These are phyloP conservation scores for Hypsopygia costalis DNA, from an alignment of 2,888 invertebrate genomes.

Conservation along the genomic window DNA sequence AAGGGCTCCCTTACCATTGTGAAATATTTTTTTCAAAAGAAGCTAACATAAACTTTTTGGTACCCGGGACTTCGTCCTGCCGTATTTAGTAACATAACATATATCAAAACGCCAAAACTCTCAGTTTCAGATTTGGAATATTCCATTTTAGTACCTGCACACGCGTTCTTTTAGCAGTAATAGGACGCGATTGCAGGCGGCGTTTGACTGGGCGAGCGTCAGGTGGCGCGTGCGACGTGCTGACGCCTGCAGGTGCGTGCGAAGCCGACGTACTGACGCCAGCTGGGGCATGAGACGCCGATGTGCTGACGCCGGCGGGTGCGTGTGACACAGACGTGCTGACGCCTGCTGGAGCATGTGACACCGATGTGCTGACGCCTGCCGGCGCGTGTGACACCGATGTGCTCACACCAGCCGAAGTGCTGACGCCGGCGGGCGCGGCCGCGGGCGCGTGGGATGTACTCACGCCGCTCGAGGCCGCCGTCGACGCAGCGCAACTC, in stretches of 20 bases:
- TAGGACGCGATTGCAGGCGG: slow-evolving; percentile 57
- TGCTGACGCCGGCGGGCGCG: slow-evolving; percentile 26
- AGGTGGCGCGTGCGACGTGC: slow-evolving; percentile 53
- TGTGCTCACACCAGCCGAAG: slow-evolving; percentile 32
- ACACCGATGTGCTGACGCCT: slow-evolving; percentile 32
- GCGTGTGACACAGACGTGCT: slow-evolving; percentile 30
- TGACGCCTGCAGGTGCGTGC: slow-evolving; percentile 36
- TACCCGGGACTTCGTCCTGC: too few relatives aligned
- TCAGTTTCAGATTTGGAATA: too few relatives aligned
- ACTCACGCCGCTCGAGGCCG: slow-evolving; percentile 18
- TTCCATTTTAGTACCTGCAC: too few relatives aligned
- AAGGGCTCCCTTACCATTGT: too few relatives aligned
- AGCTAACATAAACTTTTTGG: too few relatives aligned
- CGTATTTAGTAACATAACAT: too few relatives aligned
- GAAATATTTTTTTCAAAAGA: too few relatives aligned
- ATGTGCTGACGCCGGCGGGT: slow-evolving; percentile 33
- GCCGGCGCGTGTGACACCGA: slow-evolving; percentile 24
- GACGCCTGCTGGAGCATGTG: slow-evolving; percentile 32
- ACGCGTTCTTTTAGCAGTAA: slow-evolving; percentile 76
- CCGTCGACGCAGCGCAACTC: slow-evolving; percentile 1
- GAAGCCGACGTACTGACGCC: slow-evolving; percentile 36
- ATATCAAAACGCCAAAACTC: too few relatives aligned
- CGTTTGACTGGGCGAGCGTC: slow-evolving; percentile 62
- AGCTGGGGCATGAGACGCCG: slow-evolving; percentile 15
- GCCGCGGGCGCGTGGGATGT: slow-evolving; percentile 14